Base-by-base conservation (phyloP, 1,140 invertebrate species). In the Batillaria attramentaria region DNA sequence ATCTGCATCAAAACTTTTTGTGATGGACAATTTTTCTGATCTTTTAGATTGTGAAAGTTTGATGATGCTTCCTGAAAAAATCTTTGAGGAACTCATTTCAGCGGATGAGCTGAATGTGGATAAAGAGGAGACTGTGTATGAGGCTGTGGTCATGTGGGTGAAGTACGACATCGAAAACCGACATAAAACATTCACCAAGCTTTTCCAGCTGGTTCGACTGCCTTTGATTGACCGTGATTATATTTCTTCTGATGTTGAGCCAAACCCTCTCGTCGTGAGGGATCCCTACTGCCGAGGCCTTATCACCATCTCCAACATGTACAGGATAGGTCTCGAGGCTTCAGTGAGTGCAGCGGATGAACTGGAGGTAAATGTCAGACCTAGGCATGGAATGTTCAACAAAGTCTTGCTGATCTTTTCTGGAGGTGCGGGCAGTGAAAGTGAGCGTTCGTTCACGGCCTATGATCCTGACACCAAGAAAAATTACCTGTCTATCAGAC, bases 321-420 rank as follows among this genome's bases (percentile, higher is more conserved):
- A 80, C 33, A 75, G 74, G 60, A 80, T 84, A 33, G 68, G 76
- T 33, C 65, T 75, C 20, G 62, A 69, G 16, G 66, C 70, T 57
- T 72, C 39, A 20, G 68, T 39, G 18, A 69, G 65, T 54, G 54
- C 41, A 6, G 57, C 39, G 3, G 77, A 72, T n/a, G 66, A 77
- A 35, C 73, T 77, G 43, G 50, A 79, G 46, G 46, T 75, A 41
- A 79, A 75, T 50, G 62, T 41, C 1, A 79, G 66, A n/a, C 84
- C 80, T 43, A 62, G 88, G 28, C 70, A 82, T 33, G 88, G 88
- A 28, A 89, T 89, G 88, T 86, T 82, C 76, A 85, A 80, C 60
- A 82, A 80, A 54, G 66, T 81, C 41, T 77, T 89, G 79, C 77
- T 89, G 10, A 73, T 89, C 10, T 89, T 88, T 82, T 85, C 85